Evolutionary conservation across 2,797 vertebrate species (phyloP).

Genomic region (Chelon auratus): DNA sequence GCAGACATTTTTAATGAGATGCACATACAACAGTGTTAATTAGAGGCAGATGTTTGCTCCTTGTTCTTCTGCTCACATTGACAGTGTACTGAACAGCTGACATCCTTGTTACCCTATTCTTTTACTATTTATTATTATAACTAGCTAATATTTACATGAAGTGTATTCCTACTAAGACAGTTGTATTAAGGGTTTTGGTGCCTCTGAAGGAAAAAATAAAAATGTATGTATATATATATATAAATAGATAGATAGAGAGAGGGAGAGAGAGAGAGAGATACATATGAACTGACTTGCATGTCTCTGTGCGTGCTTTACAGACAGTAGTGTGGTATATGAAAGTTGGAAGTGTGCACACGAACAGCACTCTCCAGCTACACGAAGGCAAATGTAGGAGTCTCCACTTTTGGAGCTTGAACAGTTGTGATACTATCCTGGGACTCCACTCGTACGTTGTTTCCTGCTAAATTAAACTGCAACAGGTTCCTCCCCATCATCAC

Average conservation of each 20-base stretch:
- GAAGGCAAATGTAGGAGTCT: conserved; percentile 2
- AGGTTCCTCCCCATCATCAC: conserved; percentile 8
- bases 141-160: no score
- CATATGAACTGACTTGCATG: no score
- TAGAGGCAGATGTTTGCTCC: conserved; percentile 36
- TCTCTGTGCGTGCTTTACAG: no score
- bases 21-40: conserved; percentile 6
- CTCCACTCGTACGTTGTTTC: neutral
- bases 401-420: conserved; percentile 2
- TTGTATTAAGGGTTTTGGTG: no score
- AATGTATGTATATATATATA: no score
- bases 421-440: no score
- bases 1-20: conserved; percentile 34
- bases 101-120: neutral
- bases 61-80: conserved; percentile 1
- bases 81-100: neutral
- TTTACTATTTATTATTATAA: no score
- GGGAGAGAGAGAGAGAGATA: no score
- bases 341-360: neutral
- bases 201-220: no score
- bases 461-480: conserved; percentile 7
- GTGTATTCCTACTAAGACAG: no score
- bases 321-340: neutral
- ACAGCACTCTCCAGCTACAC: neutral
- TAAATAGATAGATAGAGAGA: no score